Evolutionary conservation across 2,888 invertebrate species (phyloP), one percentile per base, ranked within the genome.

Genomic region (Pterostichus niger): DNA sequence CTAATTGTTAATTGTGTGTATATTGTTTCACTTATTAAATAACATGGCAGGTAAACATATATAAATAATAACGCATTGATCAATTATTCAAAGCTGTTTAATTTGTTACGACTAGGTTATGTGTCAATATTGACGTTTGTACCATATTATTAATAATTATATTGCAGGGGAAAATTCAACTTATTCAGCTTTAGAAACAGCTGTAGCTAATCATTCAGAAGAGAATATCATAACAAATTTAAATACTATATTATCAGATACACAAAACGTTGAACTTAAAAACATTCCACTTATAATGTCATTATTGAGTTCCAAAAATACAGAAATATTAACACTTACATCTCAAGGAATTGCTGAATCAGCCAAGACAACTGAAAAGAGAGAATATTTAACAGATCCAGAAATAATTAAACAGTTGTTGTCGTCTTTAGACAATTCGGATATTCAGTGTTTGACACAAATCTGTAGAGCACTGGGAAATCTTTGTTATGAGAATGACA

Each of bases 401-500:
- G 92, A 92, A 59, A 90, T 95, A 44, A 92, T 95, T 77, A 89
- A 91, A 82, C 91, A 91, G 71, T 91, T 95, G 85, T 88, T 94
- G 80, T 89, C 91, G 78, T 90, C 93, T 85, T 87, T 95, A 79
- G 90, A 92, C 10, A 90, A 90, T 84, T 87, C 92, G 84, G 92
- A 93, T 85, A 88, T 94, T 77, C 90, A 87, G 76, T 83, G 87
- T 15, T 83, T 94, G 7, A 94, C 94, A 85, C 96, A 97, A 88
- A 93, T 94, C 54, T 95, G 96, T 86, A 92, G 97, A 86, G 96
- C 96, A 2, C 91, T 98, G 24, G 97, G 97, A 49, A 98, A 98
- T 89, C 94, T 98, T 87, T 97, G 96, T 88, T 97, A 95, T 89
- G 95, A 97, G 88, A 96, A 97, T 90, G 95, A 96, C 91, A 91